phyloP scores from a whole-genome alignment of 2,888 invertebrate species.

The Slavum lentiscoides region DNA sequence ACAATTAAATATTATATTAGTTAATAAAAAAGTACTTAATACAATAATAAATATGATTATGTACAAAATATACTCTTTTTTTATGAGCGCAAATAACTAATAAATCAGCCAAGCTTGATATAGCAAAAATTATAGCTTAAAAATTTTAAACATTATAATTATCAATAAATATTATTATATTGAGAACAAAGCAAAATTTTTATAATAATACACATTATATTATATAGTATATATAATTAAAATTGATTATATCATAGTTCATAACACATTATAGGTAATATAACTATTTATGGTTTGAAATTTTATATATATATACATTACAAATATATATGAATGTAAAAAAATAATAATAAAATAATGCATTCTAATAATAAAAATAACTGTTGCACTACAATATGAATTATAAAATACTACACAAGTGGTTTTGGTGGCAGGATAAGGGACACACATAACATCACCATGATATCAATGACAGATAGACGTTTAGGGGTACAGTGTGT shows the following conservation, averaged over 20 bases:
- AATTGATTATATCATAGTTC: slow-evolving; percentile 12
- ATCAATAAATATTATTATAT: slow-evolving; percentile 4
- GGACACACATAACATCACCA: slow-evolving; percentile 53
- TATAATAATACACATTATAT: background rate
- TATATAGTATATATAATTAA: background rate
- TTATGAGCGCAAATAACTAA: background rate
- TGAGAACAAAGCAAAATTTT: slow-evolving; percentile 2
- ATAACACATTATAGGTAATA: slow-evolving; percentile 11
- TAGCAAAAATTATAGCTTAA: background rate
- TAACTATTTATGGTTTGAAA: slow-evolving; percentile 20
- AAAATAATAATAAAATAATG: slow-evolving; percentile 2
- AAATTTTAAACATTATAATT: slow-evolving; percentile 12
- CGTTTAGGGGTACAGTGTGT: slow-evolving; percentile 43
- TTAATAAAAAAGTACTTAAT: slow-evolving; percentile 1
- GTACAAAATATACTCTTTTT: background rate
- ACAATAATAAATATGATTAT: background rate
- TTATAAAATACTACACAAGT: slow-evolving; percentile 27
- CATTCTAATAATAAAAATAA: slow-evolving; percentile 34
- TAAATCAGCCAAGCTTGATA: slow-evolving; percentile 26
- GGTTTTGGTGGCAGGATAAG: slow-evolving; percentile 51
- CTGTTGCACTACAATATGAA: slow-evolving; percentile 29
- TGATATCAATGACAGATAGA: slow-evolving; percentile 36
- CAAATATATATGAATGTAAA: background rate
- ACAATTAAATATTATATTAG: slow-evolving; percentile 20
- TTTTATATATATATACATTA: background rate